Evolutionary conservation across 2,888 invertebrate genomes (phyloP).

Genomic region (Archips crataeganus): DNA sequence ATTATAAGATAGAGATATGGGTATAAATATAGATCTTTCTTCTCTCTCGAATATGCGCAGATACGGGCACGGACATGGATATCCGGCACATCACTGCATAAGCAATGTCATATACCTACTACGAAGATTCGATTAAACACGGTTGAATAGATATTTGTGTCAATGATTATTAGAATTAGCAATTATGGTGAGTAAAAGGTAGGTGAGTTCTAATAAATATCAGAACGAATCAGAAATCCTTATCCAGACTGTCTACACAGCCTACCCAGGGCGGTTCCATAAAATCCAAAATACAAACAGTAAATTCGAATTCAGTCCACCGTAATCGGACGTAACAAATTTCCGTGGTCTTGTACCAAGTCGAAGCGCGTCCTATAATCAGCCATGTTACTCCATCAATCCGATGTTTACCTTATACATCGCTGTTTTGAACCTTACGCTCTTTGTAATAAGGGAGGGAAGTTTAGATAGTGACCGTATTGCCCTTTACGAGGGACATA

Average conservation of each 20-base stretch:
- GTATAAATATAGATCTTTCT: too few species aligned
- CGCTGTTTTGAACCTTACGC: background rate
- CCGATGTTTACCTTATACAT: constrained; percentile 8
- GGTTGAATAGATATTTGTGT: background rate
- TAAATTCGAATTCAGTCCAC: background rate
- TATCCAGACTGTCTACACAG: too few species aligned
- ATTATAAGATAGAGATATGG: too few species aligned
- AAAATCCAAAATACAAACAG: background rate
- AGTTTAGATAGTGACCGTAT: background rate
- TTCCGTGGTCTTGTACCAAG: background rate
- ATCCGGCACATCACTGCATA: too few species aligned
- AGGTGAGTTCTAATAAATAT: too few species aligned
- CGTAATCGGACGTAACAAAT: background rate
- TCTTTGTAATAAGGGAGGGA: constrained; percentile 2
- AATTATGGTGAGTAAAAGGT: too few species aligned
- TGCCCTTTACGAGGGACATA: constrained; percentile 11
- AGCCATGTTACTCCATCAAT: constrained; percentile 11
- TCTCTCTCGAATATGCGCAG: too few species aligned
- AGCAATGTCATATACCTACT: too few species aligned
- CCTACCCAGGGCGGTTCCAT: too few species aligned
- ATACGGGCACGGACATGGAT: too few species aligned
- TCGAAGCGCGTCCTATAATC: constrained; percentile 3
- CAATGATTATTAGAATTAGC: background rate
- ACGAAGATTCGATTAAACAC: background rate
- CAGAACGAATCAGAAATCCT: too few species aligned